These are phyloP conservation scores for Brevipalpus yothersi DNA, from an alignment of 1,140 invertebrate genomes.

Conservation along the genomic window DNA sequence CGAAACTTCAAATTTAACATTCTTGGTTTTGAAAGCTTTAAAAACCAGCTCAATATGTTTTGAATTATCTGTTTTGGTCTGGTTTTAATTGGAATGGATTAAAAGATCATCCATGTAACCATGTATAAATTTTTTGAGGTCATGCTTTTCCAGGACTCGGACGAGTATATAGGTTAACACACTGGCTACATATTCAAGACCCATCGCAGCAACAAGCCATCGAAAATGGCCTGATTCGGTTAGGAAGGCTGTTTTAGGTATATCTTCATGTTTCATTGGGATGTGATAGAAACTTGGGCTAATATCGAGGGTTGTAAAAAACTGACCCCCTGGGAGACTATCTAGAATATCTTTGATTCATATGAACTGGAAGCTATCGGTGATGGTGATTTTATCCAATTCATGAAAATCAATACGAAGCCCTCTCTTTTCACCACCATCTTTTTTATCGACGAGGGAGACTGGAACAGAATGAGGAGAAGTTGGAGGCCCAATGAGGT, in stretches of 20 bases:
- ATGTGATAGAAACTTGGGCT: slow-evolving; percentile 24
- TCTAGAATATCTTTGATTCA: slow-evolving; percentile 18
- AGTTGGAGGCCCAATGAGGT: no score
- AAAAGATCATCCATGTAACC: slow-evolving; percentile 19
- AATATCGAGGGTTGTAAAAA: slow-evolving; percentile 24
- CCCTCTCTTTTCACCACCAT: no score
- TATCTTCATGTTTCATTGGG: slow-evolving; percentile 16
- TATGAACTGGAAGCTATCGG: slow-evolving; percentile 12
- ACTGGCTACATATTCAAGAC: slow-evolving; percentile 14
- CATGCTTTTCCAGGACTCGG: not conserved
- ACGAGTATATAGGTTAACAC: slow-evolving; percentile 16
- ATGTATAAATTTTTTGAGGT: slow-evolving; percentile 13
- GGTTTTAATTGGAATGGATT: slow-evolving; percentile 13
- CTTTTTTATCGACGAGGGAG: no score
- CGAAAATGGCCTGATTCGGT: slow-evolving; percentile 19
- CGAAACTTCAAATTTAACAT: slow-evolving; percentile 5
- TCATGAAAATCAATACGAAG: no score
- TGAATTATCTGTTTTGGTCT: slow-evolving; percentile 7
- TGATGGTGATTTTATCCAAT: no score
- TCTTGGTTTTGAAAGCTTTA: not conserved
- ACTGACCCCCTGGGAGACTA: slow-evolving; percentile 15
- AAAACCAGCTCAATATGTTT: slow-evolving; percentile 2
- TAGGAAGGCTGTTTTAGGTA: slow-evolving; percentile 22
- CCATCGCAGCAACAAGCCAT: slow-evolving; percentile 21
- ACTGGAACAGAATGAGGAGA: no score